Base-by-base conservation (phyloP, 2,113 vertebrate species). In the Scalopus aquaticus region DNA sequence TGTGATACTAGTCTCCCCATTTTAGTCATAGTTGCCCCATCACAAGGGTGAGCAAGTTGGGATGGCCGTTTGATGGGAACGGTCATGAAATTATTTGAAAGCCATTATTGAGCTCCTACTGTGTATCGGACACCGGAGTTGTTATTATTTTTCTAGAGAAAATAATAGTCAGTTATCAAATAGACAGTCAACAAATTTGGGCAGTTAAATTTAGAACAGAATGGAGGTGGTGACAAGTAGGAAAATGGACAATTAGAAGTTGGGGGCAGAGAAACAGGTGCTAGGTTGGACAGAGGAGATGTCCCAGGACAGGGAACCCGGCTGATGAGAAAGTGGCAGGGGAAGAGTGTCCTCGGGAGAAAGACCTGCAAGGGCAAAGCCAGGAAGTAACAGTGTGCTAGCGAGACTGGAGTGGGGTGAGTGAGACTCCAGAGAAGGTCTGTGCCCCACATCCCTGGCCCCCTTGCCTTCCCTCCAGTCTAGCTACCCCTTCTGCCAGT, bases 281-380 rank as follows among this genome's bases (percentile, higher is more conserved):
- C 51, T 49, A 8, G 32, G 20, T 51, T 35, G 19, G 11, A 28
- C 0, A n/a, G 79, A 24, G 24, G 83, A 30, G 30, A 20, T 6
- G 19, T 54, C 17, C 7, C 0, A 8, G 39, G 35, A 15, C n/a
- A 1, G 9, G 58, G 12, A 7, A 9, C 22, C 39, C 7, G n/a
- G 10, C n/a, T 28, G 79, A 35, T 6, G 79, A 26, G 28, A 26
- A 17, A 58, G n/a, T 30, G 64, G 39, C 58, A 6, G 30, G 54
- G 6, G 24, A 74, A 22, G 56, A 16, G 22, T 12, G n/a, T 46
- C 26, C 35, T 24, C 2, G 72, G 74, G 17, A 58, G 56, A 51
- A 22, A 9, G 42, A 16, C 5, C 30, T 58, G 24, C 30, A 17
- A 51, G 20, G 58, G 73, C 26, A 2, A 73, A 93, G 15, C 20